Evolutionary conservation across 2,113 vertebrate species (phyloP).

Genomic region (Eulemur rufifrons): DNA sequence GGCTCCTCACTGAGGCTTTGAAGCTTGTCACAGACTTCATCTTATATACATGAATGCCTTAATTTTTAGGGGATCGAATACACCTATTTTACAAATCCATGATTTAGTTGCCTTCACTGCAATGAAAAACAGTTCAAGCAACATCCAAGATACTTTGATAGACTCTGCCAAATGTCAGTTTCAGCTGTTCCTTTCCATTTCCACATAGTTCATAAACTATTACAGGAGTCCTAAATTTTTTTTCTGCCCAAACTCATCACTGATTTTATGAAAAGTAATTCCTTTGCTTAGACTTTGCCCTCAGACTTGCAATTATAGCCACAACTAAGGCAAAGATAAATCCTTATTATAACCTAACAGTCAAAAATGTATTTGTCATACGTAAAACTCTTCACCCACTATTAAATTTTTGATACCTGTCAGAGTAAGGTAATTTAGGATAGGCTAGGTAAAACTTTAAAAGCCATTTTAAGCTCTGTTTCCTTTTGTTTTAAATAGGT

Average conservation of each 20-base stretch:
- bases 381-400: constrained; percentile 8
- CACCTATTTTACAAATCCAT: constrained; percentile 32
- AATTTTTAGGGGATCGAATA: neutral
- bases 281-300: neutral
- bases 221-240: constrained; percentile 16
- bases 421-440: constrained; percentile 34
- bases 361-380: constrained; percentile 40
- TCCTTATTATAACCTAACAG: neutral
- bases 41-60: neutral
- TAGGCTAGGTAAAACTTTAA: constrained; percentile 25
- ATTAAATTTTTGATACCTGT: neutral
- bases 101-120: constrained; percentile 14
- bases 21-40: neutral
- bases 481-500: constrained; percentile 22
- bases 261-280: constrained; percentile 38
- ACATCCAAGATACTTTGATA: constrained; percentile 53
- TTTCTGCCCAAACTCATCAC: constrained; percentile 45
- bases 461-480: constrained; percentile 2
- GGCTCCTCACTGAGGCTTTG: neutral
- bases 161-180: constrained; percentile 69
- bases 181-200: constrained; percentile 70
- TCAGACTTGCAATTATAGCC: constrained; percentile 4
- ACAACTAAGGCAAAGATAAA: constrained; percentile 36
- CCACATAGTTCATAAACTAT: constrained; percentile 31
- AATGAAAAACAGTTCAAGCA: constrained; percentile 17